Percentiles rank a stretch among this genome's conserved stretches.
Evolutionary conservation across 2,113 vertebrate species (phyloP).

Genomic region (Oryzias celebensis): DNA sequence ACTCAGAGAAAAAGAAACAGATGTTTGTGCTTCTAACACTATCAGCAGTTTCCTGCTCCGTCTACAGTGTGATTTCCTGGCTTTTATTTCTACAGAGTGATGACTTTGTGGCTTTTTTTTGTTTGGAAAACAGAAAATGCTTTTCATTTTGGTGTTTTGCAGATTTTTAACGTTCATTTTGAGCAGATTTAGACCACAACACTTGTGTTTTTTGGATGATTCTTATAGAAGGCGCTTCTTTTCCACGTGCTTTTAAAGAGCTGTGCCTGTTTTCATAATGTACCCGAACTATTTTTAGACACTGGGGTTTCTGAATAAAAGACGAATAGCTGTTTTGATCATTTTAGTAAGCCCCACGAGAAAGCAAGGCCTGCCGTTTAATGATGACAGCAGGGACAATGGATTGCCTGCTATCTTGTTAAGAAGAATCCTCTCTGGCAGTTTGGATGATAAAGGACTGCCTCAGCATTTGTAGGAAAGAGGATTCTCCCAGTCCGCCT

Average conservation of each 20-base stretch:
- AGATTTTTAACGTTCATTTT: no score
- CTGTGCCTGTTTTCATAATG: constrained; percentile 30
- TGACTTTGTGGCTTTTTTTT: no score
- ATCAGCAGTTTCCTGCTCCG: no score
- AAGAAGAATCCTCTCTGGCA: constrained; percentile 7
- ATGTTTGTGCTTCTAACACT: no score
- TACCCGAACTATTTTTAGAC: constrained; percentile 60
- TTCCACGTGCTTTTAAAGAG: constrained; percentile 1
- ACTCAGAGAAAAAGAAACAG: no score
- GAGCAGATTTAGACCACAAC: no score
- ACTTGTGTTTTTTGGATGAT: neutral
- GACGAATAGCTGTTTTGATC: constrained; percentile 63
- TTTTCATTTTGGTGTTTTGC: no score
- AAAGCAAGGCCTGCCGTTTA: constrained; percentile 17
- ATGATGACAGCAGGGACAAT: constrained; percentile 17
- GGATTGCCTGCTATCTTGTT: constrained; percentile 25
- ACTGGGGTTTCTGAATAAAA: constrained; percentile 57
- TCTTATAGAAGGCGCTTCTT: no score
- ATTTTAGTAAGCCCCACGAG: constrained; percentile 29
- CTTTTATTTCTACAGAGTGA: no score
- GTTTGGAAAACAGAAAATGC: no score
- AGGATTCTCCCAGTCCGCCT: neutral
- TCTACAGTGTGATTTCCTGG: no score
- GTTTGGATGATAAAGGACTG: neutral
- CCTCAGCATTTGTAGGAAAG: neutral